A percentile compares a stretch with the other conserved stretches of the same genome.
phyloP scores from a whole-genome alignment of 2,888 invertebrate species.

The Agrotis ipsilon region DNA sequence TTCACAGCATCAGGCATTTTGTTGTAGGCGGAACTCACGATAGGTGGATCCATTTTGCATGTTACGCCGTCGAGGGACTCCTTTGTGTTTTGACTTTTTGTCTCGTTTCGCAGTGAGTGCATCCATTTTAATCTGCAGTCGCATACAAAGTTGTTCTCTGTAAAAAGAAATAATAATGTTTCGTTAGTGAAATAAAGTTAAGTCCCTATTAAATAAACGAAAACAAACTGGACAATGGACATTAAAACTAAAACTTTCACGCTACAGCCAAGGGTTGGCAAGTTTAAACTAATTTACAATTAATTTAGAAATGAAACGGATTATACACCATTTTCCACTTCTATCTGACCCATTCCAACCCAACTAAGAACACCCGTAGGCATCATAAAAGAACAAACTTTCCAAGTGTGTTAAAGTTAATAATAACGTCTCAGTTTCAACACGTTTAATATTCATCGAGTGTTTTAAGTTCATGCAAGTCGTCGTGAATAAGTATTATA shows the following conservation, averaged over 20 bases:
- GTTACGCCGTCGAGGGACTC: slow-evolving; percentile 93
- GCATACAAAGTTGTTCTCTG: slow-evolving; percentile 96
- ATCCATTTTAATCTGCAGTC: slow-evolving; percentile 96
- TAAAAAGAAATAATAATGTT: slow-evolving; percentile 69
- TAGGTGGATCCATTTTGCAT: slow-evolving; percentile 92
- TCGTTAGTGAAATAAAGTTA: slow-evolving; percentile 15
- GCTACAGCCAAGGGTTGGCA: slow-evolving; percentile 34
- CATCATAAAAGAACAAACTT: slow-evolving; percentile 85
- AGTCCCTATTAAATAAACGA: neutral
- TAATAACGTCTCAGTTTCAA: slow-evolving; percentile 80
- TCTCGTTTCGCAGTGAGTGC: slow-evolving; percentile 94
- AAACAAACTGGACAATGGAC: slow-evolving; percentile 32
- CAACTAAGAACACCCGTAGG: slow-evolving; percentile 80
- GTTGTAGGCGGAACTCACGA: slow-evolving; percentile 87
- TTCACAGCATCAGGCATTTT: slow-evolving; percentile 81
- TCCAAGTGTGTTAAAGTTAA: slow-evolving; percentile 82
- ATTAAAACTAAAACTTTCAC: slow-evolving; percentile 50
- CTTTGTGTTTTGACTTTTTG: slow-evolving; percentile 93
- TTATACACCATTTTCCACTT: slow-evolving; percentile 74
- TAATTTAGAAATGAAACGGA: slow-evolving; percentile 68
- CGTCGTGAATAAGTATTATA: slow-evolving; percentile 77
- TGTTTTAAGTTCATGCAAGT: slow-evolving; percentile 83
- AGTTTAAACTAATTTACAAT: slow-evolving; percentile 61
- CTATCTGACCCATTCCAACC: slow-evolving; percentile 65
- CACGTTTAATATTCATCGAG: slow-evolving; percentile 86